Evolutionary conservation across 2,113 vertebrate species (phyloP).

Genomic region (Rhadina sibilatrix): DNA sequence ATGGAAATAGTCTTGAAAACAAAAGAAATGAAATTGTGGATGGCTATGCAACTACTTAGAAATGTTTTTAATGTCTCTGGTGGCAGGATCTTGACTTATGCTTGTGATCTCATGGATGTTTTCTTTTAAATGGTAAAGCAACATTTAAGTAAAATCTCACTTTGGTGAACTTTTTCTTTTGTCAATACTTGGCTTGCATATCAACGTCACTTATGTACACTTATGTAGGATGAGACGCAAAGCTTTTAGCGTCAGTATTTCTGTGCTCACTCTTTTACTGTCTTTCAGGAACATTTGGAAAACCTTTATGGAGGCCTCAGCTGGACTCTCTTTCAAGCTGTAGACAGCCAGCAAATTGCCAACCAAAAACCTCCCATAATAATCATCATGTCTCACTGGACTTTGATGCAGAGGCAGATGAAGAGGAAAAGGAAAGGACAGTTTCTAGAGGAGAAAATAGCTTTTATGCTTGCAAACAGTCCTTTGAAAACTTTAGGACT

Average conservation of each 20-base stretch:
- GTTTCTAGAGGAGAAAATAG: constrained; percentile 67
- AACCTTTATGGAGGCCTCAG: constrained; percentile 84
- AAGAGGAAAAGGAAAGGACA: constrained; percentile 62
- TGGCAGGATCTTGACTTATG: not conserved
- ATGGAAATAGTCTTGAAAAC: not conserved
- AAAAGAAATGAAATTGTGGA: not conserved
- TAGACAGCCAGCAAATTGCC: constrained; percentile 49
- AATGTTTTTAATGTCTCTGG: not conserved
- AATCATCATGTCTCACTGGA: constrained; percentile 75
- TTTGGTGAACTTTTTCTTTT: not conserved
- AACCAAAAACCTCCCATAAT: constrained; percentile 64
- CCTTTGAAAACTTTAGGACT: constrained; percentile 79
- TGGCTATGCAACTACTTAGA: not conserved
- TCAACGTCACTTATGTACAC: not conserved
- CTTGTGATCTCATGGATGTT: not conserved
- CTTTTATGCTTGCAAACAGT: constrained; percentile 71
- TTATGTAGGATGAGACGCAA: not conserved
- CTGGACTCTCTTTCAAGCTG: constrained; percentile 73
- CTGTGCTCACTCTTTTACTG: not conserved
- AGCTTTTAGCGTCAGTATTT: not conserved
- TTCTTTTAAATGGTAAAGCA: not conserved
- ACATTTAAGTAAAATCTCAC: not conserved
- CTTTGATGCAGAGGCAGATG: constrained; percentile 73
- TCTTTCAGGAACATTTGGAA: constrained; percentile 91
- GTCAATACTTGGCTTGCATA: not conserved